These are phyloP conservation scores for Hemaris fuciformis DNA, from an alignment of 2,888 invertebrate species.

Conservation along the genomic window DNA sequence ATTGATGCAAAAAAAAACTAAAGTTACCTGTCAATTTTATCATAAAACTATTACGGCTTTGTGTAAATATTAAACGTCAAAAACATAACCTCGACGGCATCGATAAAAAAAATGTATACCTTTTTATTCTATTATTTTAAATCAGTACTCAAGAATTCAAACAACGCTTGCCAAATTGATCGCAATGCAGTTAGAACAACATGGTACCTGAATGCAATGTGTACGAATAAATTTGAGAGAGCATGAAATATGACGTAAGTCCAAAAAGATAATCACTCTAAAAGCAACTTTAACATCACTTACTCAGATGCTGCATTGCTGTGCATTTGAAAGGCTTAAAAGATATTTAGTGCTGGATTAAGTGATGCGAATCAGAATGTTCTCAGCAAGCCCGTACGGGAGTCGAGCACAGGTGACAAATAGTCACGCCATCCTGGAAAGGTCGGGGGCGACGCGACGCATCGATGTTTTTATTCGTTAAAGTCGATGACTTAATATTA, in stretches of 20 bases:
- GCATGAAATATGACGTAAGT: conserved; percentile 27
- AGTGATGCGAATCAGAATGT: conserved; percentile 76
- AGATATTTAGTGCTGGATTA: conserved; percentile 34
- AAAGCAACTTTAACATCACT: conserved; percentile 20
- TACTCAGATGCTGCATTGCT: conserved; percentile 29
- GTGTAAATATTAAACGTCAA: not conserved
- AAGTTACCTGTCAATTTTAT: conserved; percentile 3
- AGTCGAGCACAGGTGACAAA: conserved; percentile 79
- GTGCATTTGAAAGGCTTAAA: conserved; percentile 19
- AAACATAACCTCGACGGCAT: not conserved
- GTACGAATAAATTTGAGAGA: conserved; percentile 60
- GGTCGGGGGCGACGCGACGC: conserved; percentile 66
- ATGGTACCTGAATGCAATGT: conserved; percentile 62
- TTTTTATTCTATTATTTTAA: conserved; percentile 15
- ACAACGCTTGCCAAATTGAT: conserved; percentile 67
- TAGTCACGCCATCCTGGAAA: conserved; percentile 75
- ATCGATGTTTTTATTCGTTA: conserved; percentile 75
- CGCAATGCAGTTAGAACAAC: conserved; percentile 70
- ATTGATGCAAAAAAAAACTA: conserved; percentile 3
- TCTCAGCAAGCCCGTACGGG: conserved; percentile 71
- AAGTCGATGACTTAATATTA: conserved; percentile 75
- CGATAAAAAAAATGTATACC: not conserved
- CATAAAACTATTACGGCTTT: conserved; percentile 7
- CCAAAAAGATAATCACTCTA: conserved; percentile 17
- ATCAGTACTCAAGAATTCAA: conserved; percentile 59